Conservation (phyloP, 2,113 vertebrate genomes). For the Cebidichthys violaceus region DNA sequence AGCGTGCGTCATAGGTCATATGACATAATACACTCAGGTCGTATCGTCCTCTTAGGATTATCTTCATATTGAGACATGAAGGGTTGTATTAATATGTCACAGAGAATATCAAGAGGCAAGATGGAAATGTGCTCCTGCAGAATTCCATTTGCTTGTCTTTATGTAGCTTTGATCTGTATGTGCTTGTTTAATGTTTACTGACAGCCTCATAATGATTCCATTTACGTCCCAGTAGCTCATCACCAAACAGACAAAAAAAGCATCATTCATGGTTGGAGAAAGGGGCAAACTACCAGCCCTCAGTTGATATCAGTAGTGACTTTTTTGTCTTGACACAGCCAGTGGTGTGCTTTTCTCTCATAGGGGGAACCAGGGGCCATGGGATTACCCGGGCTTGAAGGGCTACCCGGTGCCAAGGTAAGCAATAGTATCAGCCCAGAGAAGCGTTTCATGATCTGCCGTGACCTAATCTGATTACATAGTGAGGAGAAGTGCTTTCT, state of each 20-base stretch:
- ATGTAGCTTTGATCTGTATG: conserved; percentile 44
- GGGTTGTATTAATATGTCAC: conserved; percentile 33
- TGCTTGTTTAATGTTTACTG: conserved; percentile 27
- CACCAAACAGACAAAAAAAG: conserved; percentile 28
- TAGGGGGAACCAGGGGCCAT: conserved; percentile 95
- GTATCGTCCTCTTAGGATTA: conserved; percentile 47
- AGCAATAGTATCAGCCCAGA: conserved; percentile 6
- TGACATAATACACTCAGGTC: conserved; percentile 30
- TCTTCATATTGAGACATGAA: conserved; percentile 39
- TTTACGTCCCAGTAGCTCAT: conserved; percentile 35
- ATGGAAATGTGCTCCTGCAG: conserved; percentile 31
- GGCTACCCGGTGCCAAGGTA: conserved; percentile 95
- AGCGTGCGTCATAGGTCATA: conserved; percentile 48
- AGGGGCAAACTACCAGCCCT: background rate
- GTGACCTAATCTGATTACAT: conserved; percentile 22
- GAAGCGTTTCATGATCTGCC: conserved; percentile 29
- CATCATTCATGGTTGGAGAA: background rate
- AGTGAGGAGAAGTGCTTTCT: conserved; percentile 6
- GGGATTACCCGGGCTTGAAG: conserved; percentile 96
- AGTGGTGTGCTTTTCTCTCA: conserved; percentile 66
- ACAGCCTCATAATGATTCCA: conserved; percentile 31
- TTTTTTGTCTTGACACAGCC: conserved; percentile 44
- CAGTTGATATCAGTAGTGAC: conserved; percentile 18
- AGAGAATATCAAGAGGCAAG: conserved; percentile 16
- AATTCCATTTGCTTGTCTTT: conserved; percentile 41